phyloP scores from a whole-genome alignment of 1,140 invertebrate species.

The Achroia grisella region DNA sequence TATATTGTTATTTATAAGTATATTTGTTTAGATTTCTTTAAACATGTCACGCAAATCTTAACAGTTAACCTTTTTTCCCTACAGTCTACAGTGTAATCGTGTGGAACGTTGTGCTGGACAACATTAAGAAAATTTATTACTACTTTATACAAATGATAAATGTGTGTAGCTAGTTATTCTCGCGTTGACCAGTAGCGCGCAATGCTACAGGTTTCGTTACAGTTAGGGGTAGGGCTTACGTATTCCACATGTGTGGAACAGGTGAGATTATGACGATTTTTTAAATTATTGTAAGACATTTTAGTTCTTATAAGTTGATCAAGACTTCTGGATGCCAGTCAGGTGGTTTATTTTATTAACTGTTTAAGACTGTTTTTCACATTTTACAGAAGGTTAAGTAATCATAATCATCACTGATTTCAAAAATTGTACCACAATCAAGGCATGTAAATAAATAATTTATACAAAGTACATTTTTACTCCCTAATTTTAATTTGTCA shows the following conservation, averaged over 20 bases:
- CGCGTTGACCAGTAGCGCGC: conserved; percentile 73
- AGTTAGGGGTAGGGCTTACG: conserved; percentile 69
- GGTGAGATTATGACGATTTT: conserved; percentile 72
- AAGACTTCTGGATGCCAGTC: conserved; percentile 9
- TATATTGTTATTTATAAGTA: neutral
- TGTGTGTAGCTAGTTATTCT: conserved; percentile 67
- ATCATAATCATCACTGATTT: no score
- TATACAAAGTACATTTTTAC: no score
- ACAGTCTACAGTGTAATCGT: conserved; percentile 72
- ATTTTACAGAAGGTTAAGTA: neutral
- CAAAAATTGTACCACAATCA: no score
- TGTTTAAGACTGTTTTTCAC: conserved; percentile 17
- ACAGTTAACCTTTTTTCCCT: conserved; percentile 68
- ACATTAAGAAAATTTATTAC: conserved; percentile 58
- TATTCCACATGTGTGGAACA: conserved; percentile 68
- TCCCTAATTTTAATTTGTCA: no score
- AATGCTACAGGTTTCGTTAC: conserved; percentile 73
- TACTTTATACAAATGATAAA: conserved; percentile 59
- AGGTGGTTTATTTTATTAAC: conserved; percentile 16
- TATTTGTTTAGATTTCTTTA: conserved; percentile 64
- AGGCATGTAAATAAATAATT: no score
- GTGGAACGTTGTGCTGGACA: conserved; percentile 57
- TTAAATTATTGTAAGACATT: conserved; percentile 60
- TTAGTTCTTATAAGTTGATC: conserved; percentile 35
- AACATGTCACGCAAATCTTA: conserved; percentile 55